Percentiles rank a stretch among this genome's conserved stretches.
Conservation (phyloP, 2,797 vertebrate genomes). For the Agapornis canus region DNA sequence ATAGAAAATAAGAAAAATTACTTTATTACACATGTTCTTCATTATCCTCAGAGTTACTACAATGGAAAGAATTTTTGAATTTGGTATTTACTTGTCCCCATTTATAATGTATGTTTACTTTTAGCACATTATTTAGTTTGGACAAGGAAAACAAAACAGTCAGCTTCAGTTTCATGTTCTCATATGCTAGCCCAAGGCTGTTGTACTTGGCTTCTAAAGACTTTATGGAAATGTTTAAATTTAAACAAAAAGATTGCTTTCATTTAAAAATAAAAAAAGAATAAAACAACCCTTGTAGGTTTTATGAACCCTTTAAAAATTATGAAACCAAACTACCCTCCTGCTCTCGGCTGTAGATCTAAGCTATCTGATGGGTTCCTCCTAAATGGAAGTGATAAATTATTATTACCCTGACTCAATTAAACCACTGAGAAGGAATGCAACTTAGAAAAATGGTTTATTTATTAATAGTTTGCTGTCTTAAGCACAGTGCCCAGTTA, state of each 20-base stretch:
- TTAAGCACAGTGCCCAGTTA: conserved; percentile 19
- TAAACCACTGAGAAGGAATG: conserved; percentile 21
- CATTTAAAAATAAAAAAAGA: conserved; percentile 49
- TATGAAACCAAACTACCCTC: neutral
- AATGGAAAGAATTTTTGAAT: conserved; percentile 60
- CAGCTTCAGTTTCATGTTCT: conserved; percentile 50
- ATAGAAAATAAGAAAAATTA: neutral
- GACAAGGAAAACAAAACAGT: conserved; percentile 59
- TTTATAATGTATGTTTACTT: conserved; percentile 63
- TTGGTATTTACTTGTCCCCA: conserved; percentile 30
- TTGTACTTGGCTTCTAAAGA: conserved; percentile 50
- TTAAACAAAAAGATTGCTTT: conserved; percentile 59
- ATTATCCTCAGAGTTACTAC: conserved; percentile 51
- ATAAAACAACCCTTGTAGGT: conserved; percentile 12
- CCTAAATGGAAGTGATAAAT: conserved; percentile 7
- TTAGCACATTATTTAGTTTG: conserved; percentile 64
- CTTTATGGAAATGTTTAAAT: conserved; percentile 60
- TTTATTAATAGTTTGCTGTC: conserved; percentile 38
- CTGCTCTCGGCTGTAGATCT: conserved; percentile 1
- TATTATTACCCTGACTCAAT: conserved; percentile 30
- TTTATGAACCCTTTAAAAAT: conserved; percentile 11
- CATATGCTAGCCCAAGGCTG: conserved; percentile 11
- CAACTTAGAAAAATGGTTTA: conserved; percentile 43
- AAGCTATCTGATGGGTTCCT: neutral
- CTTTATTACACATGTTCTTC: conserved; percentile 21